phyloP scores from a whole-genome alignment of 2,113 vertebrate species.

The Poeciliopsis prolifica region DNA sequence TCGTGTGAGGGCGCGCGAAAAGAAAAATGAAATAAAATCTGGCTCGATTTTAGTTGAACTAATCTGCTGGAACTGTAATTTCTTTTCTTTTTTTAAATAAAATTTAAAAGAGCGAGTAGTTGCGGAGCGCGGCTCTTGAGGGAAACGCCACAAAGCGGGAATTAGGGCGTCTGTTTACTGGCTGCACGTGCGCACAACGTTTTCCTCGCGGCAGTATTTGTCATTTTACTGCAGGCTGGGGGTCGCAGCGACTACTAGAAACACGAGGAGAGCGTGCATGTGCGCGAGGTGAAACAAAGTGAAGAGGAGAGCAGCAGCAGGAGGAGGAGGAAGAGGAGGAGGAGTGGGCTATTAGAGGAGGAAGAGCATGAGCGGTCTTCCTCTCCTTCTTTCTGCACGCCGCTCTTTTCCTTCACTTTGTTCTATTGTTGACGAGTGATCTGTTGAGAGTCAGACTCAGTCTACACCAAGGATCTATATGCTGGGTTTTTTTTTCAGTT shows the following conservation, averaged over 20 bases:
- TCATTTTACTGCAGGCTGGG: constrained; percentile 78
- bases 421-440: constrained; percentile 78
- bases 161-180: constrained; percentile 81
- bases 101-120: constrained; percentile 2
- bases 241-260: constrained; percentile 59
- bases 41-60: constrained; percentile 6
- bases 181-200: constrained; percentile 80
- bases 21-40: neutral
- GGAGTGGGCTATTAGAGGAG: constrained; percentile 74
- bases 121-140: constrained; percentile 23
- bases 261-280: constrained; percentile 59
- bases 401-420: constrained; percentile 78
- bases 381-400: constrained; percentile 66
- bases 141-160: constrained; percentile 38
- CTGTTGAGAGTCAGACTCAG: constrained; percentile 67
- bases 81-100: too few species aligned
- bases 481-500: constrained; percentile 13
- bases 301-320: constrained; percentile 49
- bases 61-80: neutral
- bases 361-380: constrained; percentile 73
- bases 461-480: constrained; percentile 66
- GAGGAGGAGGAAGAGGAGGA: constrained; percentile 32
- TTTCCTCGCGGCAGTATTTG: constrained; percentile 61
- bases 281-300: constrained; percentile 66
- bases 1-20: neutral